Evolutionary conservation across 2,888 invertebrate species (phyloP), one percentile per base, ranked within the genome.

Genomic region (Omphaloscelis lunosa): DNA sequence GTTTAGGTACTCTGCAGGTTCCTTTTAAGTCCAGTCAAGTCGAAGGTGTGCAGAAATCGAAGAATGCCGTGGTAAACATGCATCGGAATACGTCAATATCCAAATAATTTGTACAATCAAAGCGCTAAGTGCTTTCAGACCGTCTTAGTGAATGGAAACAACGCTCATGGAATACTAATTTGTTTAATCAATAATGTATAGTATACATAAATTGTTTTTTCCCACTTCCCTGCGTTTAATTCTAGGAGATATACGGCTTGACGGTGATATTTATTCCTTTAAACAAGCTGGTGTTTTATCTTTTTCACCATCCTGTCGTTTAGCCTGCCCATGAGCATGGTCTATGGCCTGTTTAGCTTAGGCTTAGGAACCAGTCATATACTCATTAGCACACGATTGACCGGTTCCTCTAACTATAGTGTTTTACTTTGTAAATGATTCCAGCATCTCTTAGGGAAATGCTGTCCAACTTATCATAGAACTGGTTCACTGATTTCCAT

Each of bases 121-220:
- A 79, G 72, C 70, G 70, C 69, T 81, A 84, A 84, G 77, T 84
- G 83, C 67, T 80, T 87, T 86, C 58, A 80, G 70, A 71, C 69
- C 77, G 61, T 80, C 77, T 78, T 39, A 63, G 59, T 87, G 88
- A 87, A 87, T 87, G 88, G 75, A 83, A 70, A 78, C 72, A 72
- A 77, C 86, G 61, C 63, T 61, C 71, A 67, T 39, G 34, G 88
- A 85, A 87, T 87, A 79, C 79, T 78, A 85, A 87, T 89, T 89
- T 76, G 34, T 72, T 82, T 81, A 85, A 87, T 89, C 70, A 85
- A 87, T 85, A 79, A 85, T 89, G 77, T 77, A 87, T 79, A 12
- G 73, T 76, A 79, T 78, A 77, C 79, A 68, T 86, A 76, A 82
- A 80, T 79, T 76, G 80, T 77, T 85, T 77, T 77, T 79, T 68